phyloP scores from a whole-genome alignment of 2,797 vertebrate genomes.

The Oophaga sylvatica region DNA sequence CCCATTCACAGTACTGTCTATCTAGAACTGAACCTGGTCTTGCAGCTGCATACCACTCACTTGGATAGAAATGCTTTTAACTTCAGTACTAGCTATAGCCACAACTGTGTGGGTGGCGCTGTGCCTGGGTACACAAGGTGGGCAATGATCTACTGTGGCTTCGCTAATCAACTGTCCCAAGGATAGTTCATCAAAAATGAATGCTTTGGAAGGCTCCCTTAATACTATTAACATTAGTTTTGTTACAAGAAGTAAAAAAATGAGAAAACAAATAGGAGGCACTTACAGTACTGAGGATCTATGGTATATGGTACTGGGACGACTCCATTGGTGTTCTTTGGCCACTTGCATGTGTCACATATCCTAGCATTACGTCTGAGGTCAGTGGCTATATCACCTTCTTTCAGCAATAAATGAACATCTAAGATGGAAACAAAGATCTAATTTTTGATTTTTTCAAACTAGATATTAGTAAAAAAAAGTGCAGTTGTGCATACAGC shows the following conservation, averaged over 20 bases:
- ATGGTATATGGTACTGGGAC: background rate
- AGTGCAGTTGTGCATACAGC: background rate
- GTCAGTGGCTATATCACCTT: background rate
- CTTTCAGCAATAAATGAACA: background rate
- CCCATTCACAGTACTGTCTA: too few relatives aligned
- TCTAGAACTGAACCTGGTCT: too few relatives aligned
- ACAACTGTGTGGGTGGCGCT: too few relatives aligned
- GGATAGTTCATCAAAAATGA: too few relatives aligned
- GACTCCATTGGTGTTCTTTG: background rate
- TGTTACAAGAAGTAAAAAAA: background rate
- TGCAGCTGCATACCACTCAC: too few relatives aligned
- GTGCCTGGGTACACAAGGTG: too few relatives aligned
- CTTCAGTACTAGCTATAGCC: too few relatives aligned
- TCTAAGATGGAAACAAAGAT: background rate
- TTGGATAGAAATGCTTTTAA: too few relatives aligned
- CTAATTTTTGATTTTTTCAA: background rate
- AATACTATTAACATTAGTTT: background rate
- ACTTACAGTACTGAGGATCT: slow-evolving; percentile 3
- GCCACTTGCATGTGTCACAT: background rate
- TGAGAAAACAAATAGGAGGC: background rate
- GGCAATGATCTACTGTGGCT: too few relatives aligned
- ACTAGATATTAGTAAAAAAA: background rate
- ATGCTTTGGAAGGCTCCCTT: background rate
- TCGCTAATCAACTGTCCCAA: too few relatives aligned
- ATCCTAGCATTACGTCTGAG: background rate